phyloP scores from a whole-genome alignment of 2,888 invertebrate species.

The Phyllotreta cruciferae region DNA sequence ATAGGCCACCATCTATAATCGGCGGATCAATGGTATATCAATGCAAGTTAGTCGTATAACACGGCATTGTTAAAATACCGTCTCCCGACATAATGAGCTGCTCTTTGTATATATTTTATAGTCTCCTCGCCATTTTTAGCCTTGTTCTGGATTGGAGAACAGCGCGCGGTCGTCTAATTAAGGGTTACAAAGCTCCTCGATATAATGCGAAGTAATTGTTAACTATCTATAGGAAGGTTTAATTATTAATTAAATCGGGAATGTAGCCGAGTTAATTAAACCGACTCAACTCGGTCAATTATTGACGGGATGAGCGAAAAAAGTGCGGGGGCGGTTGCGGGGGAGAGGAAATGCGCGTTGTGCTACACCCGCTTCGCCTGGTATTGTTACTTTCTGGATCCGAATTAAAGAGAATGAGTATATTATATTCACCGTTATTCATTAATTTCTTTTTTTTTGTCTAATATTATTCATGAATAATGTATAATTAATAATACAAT shows the following conservation, averaged over 20 bases:
- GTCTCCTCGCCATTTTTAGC: constrained; percentile 57
- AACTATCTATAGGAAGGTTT: constrained; percentile 57
- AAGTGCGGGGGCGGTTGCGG: constrained; percentile 1
- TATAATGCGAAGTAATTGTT: constrained; percentile 57
- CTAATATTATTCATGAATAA: too few relatives aligned
- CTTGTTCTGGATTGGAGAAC: constrained; percentile 51
- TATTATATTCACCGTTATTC: too few relatives aligned
- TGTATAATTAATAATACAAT: too few relatives aligned
- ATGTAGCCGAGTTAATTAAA: constrained; percentile 53
- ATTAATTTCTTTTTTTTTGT: too few relatives aligned
- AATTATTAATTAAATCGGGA: constrained; percentile 58
- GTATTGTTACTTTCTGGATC: constrained; percentile 1
- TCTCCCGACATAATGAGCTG: constrained; percentile 57
- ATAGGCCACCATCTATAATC: constrained; percentile 37
- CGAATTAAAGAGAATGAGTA: neutral
- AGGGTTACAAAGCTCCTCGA: constrained; percentile 50
- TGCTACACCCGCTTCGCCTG: neutral
- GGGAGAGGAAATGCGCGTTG: constrained; percentile 3
- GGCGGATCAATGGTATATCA: constrained; percentile 53
- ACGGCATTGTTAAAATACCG: constrained; percentile 57
- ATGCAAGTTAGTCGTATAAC: constrained; percentile 50
- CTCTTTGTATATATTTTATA: constrained; percentile 58
- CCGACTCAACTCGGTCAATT: constrained; percentile 43
- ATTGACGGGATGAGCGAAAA: constrained; percentile 37
- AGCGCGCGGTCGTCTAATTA: constrained; percentile 54